A percentile compares a stretch with the other conserved stretches of the same genome.
These are phyloP conservation scores for Hyphantria cunea DNA, from an alignment of 1,140 invertebrate species.

Conservation along the genomic window DNA sequence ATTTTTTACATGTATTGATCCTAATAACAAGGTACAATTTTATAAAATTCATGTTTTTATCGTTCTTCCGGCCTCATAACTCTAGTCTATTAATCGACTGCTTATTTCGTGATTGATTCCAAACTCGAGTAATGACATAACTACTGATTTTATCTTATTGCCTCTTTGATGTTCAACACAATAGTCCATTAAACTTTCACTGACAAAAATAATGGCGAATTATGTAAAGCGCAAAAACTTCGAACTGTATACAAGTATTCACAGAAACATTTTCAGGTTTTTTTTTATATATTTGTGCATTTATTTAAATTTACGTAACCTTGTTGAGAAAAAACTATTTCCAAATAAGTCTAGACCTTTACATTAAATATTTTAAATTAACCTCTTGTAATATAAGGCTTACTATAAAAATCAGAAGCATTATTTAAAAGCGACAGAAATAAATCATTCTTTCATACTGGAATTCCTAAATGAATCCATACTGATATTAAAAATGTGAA, in stretches of 20 bases:
- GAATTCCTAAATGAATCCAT: too few relatives aligned
- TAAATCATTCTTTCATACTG: too few relatives aligned
- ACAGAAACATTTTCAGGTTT: too few relatives aligned
- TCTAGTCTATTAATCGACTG: constrained; percentile 5
- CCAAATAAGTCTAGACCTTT: too few relatives aligned
- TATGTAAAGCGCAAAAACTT: constrained; percentile 28
- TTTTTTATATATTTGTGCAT: too few relatives aligned
- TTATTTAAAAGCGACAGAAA: too few relatives aligned
- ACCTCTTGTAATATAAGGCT: too few relatives aligned
- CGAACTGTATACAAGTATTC: constrained; percentile 9
- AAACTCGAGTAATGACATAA: constrained; percentile 26
- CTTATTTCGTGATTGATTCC: constrained; percentile 19
- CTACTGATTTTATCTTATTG: constrained; percentile 26
- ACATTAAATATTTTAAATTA: too few relatives aligned
- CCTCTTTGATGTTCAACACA: constrained; percentile 14
- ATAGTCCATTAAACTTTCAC: constrained; percentile 31
- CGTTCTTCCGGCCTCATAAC: neutral
- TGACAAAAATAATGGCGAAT: constrained; percentile 29
- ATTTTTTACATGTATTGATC: too few relatives aligned
- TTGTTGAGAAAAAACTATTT: constrained; percentile 1
- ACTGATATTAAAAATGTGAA: too few relatives aligned
- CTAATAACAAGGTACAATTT: too few relatives aligned
- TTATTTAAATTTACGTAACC: constrained; percentile 6
- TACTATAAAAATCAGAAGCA: too few relatives aligned
- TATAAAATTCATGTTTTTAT: constrained; percentile 5